Evolutionary conservation across 2,888 invertebrate genomes (phyloP).

Genomic region (Phortica magna): DNA sequence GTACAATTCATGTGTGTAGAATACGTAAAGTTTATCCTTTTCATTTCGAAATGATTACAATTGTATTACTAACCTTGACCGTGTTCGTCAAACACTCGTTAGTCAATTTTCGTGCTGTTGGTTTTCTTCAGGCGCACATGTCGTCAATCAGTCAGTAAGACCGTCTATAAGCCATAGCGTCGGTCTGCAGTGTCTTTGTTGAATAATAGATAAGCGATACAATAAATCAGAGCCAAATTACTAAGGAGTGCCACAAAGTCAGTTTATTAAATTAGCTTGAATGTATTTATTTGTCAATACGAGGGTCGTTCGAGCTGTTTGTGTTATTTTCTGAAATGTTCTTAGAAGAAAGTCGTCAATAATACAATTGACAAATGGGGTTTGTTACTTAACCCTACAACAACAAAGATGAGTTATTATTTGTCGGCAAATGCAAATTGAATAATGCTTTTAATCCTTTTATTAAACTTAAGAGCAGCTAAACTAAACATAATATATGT

Average conservation of each 20-base stretch:
- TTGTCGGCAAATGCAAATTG: too few relatives aligned
- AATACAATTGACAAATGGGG: too few relatives aligned
- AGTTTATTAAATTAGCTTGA: neutral
- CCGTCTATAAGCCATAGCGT: neutral
- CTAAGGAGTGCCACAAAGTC: constrained; percentile 12
- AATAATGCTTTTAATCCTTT: too few relatives aligned
- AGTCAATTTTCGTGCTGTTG: neutral
- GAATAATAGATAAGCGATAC: constrained; percentile 60
- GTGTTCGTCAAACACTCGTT: constrained; percentile 11
- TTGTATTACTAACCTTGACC: constrained; percentile 15
- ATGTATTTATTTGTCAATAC: too few relatives aligned
- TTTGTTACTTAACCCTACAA: too few relatives aligned
- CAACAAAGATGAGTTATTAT: too few relatives aligned
- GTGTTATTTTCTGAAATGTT: too few relatives aligned
- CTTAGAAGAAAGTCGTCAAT: too few relatives aligned
- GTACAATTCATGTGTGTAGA: neutral
- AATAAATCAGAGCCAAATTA: constrained; percentile 16
- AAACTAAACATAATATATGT: too few relatives aligned
- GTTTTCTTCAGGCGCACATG: neutral
- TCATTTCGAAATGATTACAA: neutral
- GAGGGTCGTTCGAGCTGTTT: too few relatives aligned
- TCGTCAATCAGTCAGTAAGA: neutral
- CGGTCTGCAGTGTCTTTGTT: constrained; percentile 45
- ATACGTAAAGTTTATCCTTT: neutral
- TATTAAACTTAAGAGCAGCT: too few relatives aligned